Base-by-base conservation (phyloP, 2,888 invertebrate genomes). In the Hypselothyrea guttata region DNA sequence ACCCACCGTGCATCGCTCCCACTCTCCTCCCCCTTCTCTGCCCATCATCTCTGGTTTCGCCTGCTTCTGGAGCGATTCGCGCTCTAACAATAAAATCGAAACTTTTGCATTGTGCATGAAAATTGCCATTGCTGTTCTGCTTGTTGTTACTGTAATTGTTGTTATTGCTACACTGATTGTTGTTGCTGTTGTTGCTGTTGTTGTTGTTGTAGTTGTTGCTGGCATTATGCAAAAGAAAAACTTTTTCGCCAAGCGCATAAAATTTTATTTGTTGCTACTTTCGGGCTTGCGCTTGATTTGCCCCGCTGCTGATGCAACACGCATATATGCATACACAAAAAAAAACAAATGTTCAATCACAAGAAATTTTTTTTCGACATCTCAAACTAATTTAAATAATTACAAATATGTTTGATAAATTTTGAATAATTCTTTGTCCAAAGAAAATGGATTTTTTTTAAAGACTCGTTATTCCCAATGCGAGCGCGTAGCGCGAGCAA, bases 231-330 rank as follows among this genome's bases (percentile, higher is more conserved):
- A 77, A 82, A 81, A 69, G 70, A 55, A 83, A 77, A 83, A 81
- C 60, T 79, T 83, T 73, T 81, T 71, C 58, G 75, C 73, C 58
- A 53, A 73, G 78, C 66, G 81, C 77, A 82, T 81, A 82, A 83
- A 83, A 84, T 81, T 75, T 82, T 82, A 82, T 82, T 84, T 84
- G 81, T 84, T 82, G 81, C 81, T 82, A 81, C 84, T 82, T 81
- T 82, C 75, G 81, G 77, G 81, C 77, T 81, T 77, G 75, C 77
- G 77, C 81, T 82, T 82, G 81, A 82, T 82, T 82, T 82, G 84
- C 22, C 22, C 22, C 5, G 22, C 22, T 22, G 77, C 22, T 22
- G 22, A 2, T 22, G 77, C 81, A 83, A 54, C 72, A 52, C 30
- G 28, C 52, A 49, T 41, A 53, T 56, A 45, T 61, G 35, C 61